Evolutionary conservation across 2,797 vertebrate species (phyloP).

Genomic region (Myiotriccus ornatus): DNA sequence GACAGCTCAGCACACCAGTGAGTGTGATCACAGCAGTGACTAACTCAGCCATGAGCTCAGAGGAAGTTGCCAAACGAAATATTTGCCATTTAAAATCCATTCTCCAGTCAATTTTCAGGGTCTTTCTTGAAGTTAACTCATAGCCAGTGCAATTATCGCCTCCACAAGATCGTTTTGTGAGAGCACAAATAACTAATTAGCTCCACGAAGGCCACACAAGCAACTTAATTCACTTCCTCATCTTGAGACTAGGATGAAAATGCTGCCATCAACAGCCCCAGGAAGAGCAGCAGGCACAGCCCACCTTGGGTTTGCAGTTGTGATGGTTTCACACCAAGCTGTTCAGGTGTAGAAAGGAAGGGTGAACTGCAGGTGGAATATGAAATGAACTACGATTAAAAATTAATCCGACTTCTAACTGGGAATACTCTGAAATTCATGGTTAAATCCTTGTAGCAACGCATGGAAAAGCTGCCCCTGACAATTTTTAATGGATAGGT

Average conservation of each 20-base stretch:
- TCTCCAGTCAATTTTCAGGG: neutral
- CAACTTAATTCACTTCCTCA: neutral
- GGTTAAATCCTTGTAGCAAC: neutral
- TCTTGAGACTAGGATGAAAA: neutral
- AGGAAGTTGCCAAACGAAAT: neutral
- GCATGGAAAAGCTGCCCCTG: neutral
- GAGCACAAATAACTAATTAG: constrained; percentile 16
- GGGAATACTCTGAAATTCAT: constrained; percentile 5
- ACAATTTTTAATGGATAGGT: constrained; percentile 16
- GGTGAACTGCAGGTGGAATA: neutral
- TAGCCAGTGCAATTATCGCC: neutral
- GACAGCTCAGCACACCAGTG: fast-evolving
- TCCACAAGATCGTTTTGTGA: neutral
- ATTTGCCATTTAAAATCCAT: neutral
- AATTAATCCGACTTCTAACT: neutral
- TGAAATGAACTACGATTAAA: constrained; percentile 8
- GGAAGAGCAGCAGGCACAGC: neutral
- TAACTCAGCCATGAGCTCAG: neutral
- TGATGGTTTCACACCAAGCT: neutral
- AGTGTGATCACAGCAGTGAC: neutral
- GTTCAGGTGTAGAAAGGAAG: neutral
- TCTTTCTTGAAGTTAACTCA: neutral
- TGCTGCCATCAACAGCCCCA: neutral
- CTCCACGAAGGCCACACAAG: neutral
- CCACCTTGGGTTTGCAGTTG: neutral